Evolutionary conservation across 2,888 invertebrate species (phyloP).

Genomic region (Nebria brevicollis): DNA sequence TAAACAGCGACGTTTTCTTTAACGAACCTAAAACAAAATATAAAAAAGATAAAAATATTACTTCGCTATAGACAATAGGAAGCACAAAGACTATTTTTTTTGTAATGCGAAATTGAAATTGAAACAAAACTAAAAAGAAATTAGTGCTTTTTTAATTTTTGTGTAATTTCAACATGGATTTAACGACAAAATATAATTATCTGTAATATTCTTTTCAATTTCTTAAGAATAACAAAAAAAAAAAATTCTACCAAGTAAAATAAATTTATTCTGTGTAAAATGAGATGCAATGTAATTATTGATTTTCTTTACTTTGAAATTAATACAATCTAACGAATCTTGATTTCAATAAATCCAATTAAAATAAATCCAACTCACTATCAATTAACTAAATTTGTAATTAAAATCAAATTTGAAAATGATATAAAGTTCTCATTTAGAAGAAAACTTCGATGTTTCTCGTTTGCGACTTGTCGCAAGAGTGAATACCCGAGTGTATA

Average conservation of each 20-base stretch:
- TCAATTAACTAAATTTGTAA: background rate
- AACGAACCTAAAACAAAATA: background rate
- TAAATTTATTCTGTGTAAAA: too few relatives aligned
- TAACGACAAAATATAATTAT: too few relatives aligned
- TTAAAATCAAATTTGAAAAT: background rate
- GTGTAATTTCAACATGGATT: too few relatives aligned
- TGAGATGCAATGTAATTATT: background rate
- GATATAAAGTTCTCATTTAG: background rate
- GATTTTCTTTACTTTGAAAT: background rate
- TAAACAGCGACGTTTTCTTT: background rate
- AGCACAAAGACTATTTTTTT: background rate
- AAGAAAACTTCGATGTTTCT: background rate
- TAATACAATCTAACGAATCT: background rate
- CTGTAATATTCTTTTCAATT: too few relatives aligned
- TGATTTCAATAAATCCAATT: background rate
- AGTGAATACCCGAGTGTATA: background rate
- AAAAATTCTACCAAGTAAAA: too few relatives aligned
- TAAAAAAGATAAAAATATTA: background rate
- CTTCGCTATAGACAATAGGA: background rate
- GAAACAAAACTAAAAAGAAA: background rate
- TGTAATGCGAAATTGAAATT: background rate
- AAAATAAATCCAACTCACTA: background rate
- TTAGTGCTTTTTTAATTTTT: background rate
- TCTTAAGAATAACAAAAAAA: too few relatives aligned
- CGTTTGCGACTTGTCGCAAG: background rate